phyloP scores from a whole-genome alignment of 2,113 vertebrate species.

The Eulacestoma nigropectus region DNA sequence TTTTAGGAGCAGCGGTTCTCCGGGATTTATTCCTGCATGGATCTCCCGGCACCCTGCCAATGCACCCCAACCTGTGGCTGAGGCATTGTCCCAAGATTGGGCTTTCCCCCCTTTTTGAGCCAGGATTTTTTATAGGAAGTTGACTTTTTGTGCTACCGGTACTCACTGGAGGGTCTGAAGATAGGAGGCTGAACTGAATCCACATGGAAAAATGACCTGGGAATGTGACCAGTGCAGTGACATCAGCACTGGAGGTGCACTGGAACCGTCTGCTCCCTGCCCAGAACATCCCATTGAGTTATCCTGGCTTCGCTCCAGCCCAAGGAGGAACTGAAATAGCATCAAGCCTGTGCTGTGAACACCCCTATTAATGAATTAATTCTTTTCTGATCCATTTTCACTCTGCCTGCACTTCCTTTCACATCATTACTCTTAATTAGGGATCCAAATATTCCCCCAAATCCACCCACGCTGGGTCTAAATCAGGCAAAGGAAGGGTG shows the following conservation, averaged over 20 bases:
- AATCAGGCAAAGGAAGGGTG: neutral
- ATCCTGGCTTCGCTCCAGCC: neutral
- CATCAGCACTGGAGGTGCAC: neutral
- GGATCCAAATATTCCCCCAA: neutral
- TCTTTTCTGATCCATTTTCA: conserved; percentile 27
- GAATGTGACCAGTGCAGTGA: neutral
- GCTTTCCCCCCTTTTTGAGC: neutral
- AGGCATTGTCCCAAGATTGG: neutral
- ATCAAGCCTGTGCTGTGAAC: neutral
- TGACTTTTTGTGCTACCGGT: neutral
- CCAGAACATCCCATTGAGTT: neutral
- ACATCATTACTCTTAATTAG: neutral
- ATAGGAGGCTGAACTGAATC: neutral
- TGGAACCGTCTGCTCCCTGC: neutral
- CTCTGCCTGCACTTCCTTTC: conserved; percentile 33
- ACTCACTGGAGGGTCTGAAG: neutral
- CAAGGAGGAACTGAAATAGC: neutral
- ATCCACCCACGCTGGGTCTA: neutral
- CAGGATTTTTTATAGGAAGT: neutral
- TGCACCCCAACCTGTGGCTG: neutral
- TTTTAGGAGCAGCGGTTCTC: neutral
- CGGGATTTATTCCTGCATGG: accelerated
- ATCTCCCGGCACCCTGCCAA: accelerated
- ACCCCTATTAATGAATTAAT: neutral
- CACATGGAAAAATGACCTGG: neutral